A percentile compares a stretch with the other conserved stretches of the same genome.
These are phyloP conservation scores for Hydrotaea diabolus DNA, from an alignment of 2,888 invertebrate species.

Conservation along the genomic window DNA sequence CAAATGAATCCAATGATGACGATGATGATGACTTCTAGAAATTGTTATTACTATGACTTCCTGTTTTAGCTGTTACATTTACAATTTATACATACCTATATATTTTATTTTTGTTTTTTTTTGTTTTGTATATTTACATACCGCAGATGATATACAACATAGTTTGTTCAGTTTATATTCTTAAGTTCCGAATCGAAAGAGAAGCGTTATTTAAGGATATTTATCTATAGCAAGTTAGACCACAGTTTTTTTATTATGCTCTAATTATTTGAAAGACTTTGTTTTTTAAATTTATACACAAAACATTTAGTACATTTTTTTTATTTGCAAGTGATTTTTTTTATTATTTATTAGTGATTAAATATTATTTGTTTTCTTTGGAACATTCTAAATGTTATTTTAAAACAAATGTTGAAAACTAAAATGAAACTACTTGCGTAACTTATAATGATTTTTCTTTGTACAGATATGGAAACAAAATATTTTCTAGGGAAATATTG, in stretches of 20 bases:
- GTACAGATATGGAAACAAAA: conserved; percentile 28
- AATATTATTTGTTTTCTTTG: conserved; percentile 57
- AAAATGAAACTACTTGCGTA: conserved; percentile 13
- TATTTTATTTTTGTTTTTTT: conserved; percentile 24
- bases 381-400: conserved; percentile 55
- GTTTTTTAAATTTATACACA: conserved; percentile 30
- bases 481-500: neutral
- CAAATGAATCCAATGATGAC: conserved; percentile 74
- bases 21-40: conserved; percentile 69
- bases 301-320: conserved; percentile 55
- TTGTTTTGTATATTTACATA: conserved; percentile 40
- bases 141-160: conserved; percentile 13
- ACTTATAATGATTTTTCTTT: conserved; percentile 2
- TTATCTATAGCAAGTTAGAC: conserved; percentile 40
- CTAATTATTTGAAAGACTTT: conserved; percentile 39
- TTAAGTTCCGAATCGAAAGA: conserved; percentile 23
- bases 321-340: conserved; percentile 52
- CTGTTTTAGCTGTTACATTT: conserved; percentile 48
- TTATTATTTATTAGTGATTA: conserved; percentile 57
- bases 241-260: conserved; percentile 49
- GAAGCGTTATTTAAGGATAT: conserved; percentile 34
- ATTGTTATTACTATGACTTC: conserved; percentile 51
- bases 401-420: conserved; percentile 42
- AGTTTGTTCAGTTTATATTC: conserved; percentile 16
- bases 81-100: conserved; percentile 36